Conservation (phyloP, 2,797 vertebrate genomes). For the Tenualosa ilisha region DNA sequence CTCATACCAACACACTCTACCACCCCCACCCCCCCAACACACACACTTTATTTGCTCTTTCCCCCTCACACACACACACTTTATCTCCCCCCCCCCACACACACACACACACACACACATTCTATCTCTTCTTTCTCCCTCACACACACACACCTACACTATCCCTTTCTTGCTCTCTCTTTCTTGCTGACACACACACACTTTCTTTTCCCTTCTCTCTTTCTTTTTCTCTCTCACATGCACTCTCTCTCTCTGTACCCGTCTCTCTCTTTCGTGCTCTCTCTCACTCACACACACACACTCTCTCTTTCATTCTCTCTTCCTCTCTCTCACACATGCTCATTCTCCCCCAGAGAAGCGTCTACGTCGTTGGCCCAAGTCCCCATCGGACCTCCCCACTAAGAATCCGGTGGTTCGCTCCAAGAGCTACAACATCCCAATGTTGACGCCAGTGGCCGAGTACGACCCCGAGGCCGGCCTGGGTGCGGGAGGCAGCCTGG, state of each 20-base stretch:
- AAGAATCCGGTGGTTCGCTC: constrained; percentile 93
- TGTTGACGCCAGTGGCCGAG: constrained; percentile 90
- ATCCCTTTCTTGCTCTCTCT: not conserved
- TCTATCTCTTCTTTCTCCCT: no score
- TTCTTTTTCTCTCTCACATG: no score
- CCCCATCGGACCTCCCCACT: constrained; percentile 65
- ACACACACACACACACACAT: no score
- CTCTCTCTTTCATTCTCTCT: not conserved
- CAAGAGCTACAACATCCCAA: constrained; percentile 92
- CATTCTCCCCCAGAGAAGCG: constrained; percentile 78
- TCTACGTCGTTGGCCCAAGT: constrained; percentile 73
- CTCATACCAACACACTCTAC: no score
- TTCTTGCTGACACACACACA: no score
- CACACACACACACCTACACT: not conserved
- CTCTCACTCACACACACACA: not conserved
- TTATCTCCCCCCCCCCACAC: no score
- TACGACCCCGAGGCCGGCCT: constrained; percentile 71
- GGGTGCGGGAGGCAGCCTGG: constrained; percentile 48
- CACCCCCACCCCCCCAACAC: no score
- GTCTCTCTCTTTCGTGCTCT: no score
- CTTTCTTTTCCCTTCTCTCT: no score
- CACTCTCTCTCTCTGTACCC: no score
- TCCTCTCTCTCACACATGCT: not conserved
- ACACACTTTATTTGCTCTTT: not conserved
- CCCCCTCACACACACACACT: no score